Conservation (phyloP, 2,888 invertebrate species). For the Drosophila paranaensis region DNA sequence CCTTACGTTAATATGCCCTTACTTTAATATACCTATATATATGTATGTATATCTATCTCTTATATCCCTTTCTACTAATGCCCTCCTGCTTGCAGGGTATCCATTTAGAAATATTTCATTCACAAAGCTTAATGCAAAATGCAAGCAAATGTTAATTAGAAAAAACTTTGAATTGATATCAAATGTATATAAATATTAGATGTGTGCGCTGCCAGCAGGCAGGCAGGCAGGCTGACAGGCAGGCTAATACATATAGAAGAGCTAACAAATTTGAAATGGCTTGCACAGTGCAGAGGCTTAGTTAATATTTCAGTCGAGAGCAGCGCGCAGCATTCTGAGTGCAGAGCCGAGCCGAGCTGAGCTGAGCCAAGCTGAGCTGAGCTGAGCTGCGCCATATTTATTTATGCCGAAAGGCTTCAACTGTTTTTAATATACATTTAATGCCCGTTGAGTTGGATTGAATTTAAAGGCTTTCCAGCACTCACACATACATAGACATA, state of each 20-base stretch:
- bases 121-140: not conserved
- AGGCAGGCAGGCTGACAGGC: not conserved
- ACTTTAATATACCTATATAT: not conserved
- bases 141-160: conserved; percentile 1
- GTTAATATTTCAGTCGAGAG: conserved; percentile 2
- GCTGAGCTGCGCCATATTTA: not conserved
- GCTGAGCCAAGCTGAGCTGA: not conserved
- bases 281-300: not conserved
- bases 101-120: not conserved
- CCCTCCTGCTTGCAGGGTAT: not conserved
- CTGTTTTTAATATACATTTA: conserved; percentile 8
- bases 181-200: not conserved
- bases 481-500: not conserved
- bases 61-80: not conserved
- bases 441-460: conserved; percentile 3
- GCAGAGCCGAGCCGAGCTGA: not conserved
- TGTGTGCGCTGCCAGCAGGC: not conserved
- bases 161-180: not conserved
- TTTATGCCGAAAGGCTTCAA: conserved; percentile 13
- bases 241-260: not conserved
- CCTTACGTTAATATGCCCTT: too few species aligned
- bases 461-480: not conserved
- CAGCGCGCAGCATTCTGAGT: not conserved
- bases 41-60: too few species aligned
- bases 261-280: not conserved